phyloP scores from a whole-genome alignment of 1,140 invertebrate genomes.

The Eueides isabella region DNA sequence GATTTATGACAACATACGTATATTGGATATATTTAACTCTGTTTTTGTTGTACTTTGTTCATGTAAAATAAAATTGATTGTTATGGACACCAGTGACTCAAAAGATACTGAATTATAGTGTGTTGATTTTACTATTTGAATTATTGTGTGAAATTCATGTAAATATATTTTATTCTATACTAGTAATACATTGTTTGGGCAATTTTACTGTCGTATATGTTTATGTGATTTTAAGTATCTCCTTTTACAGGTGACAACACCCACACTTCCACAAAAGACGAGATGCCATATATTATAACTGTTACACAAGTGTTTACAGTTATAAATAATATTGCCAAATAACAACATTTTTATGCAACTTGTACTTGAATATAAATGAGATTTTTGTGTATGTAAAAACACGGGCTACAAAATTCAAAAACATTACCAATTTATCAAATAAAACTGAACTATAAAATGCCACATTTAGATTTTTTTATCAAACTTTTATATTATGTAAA shows the following conservation, averaged over 20 bases:
- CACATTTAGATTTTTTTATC: too few species aligned
- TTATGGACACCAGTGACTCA: too few species aligned
- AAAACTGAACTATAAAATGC: too few species aligned
- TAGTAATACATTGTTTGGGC: neutral
- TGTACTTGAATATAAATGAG: conserved; percentile 5
- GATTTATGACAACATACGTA: too few species aligned
- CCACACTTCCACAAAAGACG: neutral
- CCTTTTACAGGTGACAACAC: neutral
- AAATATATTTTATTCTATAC: too few species aligned
- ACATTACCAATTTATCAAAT: neutral
- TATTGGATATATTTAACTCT: too few species aligned
- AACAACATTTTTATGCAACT: neutral
- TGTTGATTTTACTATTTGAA: too few species aligned
- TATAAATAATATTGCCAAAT: neutral
- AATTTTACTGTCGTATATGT: neutral
- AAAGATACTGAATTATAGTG: too few species aligned
- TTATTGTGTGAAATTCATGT: too few species aligned
- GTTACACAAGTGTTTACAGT: conserved; percentile 7
- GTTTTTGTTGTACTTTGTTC: too few species aligned
- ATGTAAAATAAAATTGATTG: too few species aligned
- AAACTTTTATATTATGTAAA: neutral
- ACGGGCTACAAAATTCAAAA: neutral
- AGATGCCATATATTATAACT: conserved; percentile 4
- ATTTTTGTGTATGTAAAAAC: neutral
- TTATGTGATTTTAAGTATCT: neutral